A percentile compares a stretch with the other conserved stretches of the same genome.
phyloP scores from a whole-genome alignment of 2,888 invertebrate genomes.

The Melieria picta region DNA sequence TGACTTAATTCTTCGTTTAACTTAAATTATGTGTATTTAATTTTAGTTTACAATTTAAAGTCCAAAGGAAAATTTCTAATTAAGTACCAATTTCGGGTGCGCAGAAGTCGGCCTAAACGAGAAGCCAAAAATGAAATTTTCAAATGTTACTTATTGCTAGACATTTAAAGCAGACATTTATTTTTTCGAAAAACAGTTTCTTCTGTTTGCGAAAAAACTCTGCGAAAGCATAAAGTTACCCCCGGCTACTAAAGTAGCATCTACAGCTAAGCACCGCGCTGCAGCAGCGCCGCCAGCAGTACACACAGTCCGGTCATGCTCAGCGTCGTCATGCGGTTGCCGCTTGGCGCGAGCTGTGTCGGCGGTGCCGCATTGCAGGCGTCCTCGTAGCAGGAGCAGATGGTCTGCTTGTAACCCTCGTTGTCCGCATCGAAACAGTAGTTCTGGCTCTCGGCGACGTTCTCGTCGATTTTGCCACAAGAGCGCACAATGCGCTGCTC shows the following conservation, averaged over 20 bases:
- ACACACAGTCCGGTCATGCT: conserved; percentile 38
- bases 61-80: too few species aligned
- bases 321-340: conserved; percentile 35
- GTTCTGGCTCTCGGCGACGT: conserved; percentile 52
- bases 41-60: too few species aligned
- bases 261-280: conserved; percentile 36
- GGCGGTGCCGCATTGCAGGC: conserved; percentile 69
- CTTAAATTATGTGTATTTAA: too few species aligned
- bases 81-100: too few species aligned
- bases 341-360: conserved; percentile 19
- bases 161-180: conserved; percentile 41
- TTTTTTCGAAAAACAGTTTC: conserved; percentile 19
- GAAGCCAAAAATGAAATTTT: too few species aligned
- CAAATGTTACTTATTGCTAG: too few species aligned
- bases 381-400: conserved; percentile 73
- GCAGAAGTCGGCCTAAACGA: too few species aligned
- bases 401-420: conserved; percentile 72
- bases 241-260: not conserved
- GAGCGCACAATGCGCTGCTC: conserved; percentile 68
- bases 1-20: too few species aligned
- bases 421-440: conserved; percentile 73
- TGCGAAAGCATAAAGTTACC: too few species aligned
- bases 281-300: conserved; percentile 43
- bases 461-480: conserved; percentile 71
- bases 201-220: conserved; percentile 1